phyloP scores from a whole-genome alignment of 2,797 vertebrate genomes.

The Microctenopoma lineatum region DNA sequence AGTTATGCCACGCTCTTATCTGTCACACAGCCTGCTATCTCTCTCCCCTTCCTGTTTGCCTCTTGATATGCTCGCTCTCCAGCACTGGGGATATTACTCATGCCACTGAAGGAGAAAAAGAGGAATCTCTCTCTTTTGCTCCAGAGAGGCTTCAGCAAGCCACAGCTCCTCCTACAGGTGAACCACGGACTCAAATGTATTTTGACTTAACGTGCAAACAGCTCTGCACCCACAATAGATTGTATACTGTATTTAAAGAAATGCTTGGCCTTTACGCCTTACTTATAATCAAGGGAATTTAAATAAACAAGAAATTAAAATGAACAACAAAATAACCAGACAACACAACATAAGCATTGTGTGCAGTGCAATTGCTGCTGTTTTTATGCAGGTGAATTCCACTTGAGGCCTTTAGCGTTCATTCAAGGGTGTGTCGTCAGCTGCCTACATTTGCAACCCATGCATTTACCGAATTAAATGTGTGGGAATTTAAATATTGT shows the following conservation, averaged over 20 bases:
- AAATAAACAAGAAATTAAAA: slow-evolving; percentile 21
- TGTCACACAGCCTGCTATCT: slow-evolving; percentile 80
- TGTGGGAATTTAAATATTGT: slow-evolving; percentile 69
- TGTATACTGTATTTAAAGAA: slow-evolving; percentile 8
- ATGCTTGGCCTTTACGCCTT: slow-evolving; percentile 35
- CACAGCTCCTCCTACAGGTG: slow-evolving; percentile 89
- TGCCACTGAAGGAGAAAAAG: slow-evolving; percentile 79
- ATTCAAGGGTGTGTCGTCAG: slow-evolving; percentile 49
- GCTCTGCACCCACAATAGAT: slow-evolving; percentile 1
- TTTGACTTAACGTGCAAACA: slow-evolving; percentile 11
- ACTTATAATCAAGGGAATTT: slow-evolving; percentile 20
- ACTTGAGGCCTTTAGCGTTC: slow-evolving; percentile 57
- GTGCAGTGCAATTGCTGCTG: slow-evolving; percentile 29
- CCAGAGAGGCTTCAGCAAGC: slow-evolving; percentile 71
- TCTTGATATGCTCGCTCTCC: slow-evolving; percentile 76
- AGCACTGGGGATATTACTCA: slow-evolving; percentile 75
- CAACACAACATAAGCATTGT: slow-evolving; percentile 22
- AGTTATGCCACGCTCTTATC: slow-evolving; percentile 81
- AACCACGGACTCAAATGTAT: slow-evolving; percentile 55
- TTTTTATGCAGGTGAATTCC: slow-evolving; percentile 36
- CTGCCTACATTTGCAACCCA: slow-evolving; percentile 58
- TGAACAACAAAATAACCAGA: slow-evolving; percentile 20
- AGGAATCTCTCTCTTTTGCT: slow-evolving; percentile 74
- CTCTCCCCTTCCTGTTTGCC: slow-evolving; percentile 72
- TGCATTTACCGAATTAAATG: slow-evolving; percentile 67